phyloP scores from a whole-genome alignment of 2,797 vertebrate genomes.

The Pelodytes ibericus region DNA sequence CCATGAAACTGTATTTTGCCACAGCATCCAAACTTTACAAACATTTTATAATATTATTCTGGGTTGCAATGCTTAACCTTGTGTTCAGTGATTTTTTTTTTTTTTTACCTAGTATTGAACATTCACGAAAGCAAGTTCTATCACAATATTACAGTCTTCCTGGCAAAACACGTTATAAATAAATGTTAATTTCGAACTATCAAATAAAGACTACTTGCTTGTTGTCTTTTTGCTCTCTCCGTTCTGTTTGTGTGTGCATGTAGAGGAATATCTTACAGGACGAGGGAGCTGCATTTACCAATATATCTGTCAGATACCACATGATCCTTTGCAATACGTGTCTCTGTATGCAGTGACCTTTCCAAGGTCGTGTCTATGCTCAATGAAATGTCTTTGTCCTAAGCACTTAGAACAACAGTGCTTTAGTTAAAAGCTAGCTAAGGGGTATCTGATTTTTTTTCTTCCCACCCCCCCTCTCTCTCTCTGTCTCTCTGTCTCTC shows the following conservation, averaged over 20 bases:
- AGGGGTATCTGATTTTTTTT: neutral
- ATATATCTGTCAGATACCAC: conserved; percentile 17
- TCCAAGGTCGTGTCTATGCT: conserved; percentile 5
- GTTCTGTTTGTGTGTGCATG: neutral
- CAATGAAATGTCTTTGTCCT: neutral
- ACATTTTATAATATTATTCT: no score
- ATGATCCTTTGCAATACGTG: neutral
- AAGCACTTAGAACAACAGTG: neutral
- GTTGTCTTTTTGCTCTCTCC: no score
- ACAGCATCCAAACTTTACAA: no score
- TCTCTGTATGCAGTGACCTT: neutral
- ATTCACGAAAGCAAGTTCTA: no score
- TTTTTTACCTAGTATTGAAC: no score
- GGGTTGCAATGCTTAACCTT: no score
- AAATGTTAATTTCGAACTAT: no score
- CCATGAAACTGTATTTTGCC: no score
- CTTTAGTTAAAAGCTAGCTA: conserved; percentile 13
- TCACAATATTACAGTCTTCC: no score
- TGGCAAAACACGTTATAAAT: no score
- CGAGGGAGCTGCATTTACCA: neutral
- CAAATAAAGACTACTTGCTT: no score
- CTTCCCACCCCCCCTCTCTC: conserved; percentile 3
- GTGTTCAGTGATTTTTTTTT: no score
- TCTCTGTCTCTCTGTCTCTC: conserved; percentile 3
- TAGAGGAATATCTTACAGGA: neutral